Evolutionary conservation across 1,140 invertebrate species (phyloP).

Genomic region (Solenopsis fugax): DNA sequence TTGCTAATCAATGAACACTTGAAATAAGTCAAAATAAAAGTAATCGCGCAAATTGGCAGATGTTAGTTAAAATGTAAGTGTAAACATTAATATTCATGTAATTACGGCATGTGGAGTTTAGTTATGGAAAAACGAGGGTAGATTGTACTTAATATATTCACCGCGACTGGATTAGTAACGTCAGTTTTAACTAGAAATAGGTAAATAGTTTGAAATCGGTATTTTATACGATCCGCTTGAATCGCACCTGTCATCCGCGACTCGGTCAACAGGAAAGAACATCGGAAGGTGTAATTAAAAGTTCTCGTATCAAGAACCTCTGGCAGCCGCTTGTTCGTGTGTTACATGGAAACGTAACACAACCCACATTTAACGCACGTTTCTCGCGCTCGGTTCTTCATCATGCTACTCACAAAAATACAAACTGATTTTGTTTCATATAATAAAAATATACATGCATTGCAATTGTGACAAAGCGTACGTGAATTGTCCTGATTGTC

Average conservation of each 20-base stretch:
- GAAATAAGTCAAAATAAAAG: not conserved
- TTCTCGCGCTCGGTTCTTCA: not conserved
- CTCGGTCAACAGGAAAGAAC: slow-evolving; percentile 59
- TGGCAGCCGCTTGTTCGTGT: slow-evolving; percentile 18
- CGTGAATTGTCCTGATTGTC: not conserved
- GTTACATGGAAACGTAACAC: not conserved
- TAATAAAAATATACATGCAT: not conserved
- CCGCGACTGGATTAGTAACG: slow-evolving; percentile 26
- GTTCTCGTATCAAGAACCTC: slow-evolving; percentile 57
- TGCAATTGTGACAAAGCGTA: not conserved
- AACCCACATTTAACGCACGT: not conserved
- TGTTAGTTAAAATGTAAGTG: slow-evolving; percentile 36
- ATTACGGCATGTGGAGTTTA: slow-evolving; percentile 9
- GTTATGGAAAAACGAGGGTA: slow-evolving; percentile 2
- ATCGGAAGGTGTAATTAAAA: slow-evolving; percentile 58
- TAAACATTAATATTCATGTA: slow-evolving; percentile 52
- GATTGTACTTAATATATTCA: slow-evolving; percentile 56
- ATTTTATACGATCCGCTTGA: slow-evolving; percentile 51
- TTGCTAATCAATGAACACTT: not conserved
- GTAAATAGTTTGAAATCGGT: slow-evolving; percentile 38
- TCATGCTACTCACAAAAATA: not conserved
- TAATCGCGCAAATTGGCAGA: slow-evolving; percentile 28
- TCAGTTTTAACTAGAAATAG: slow-evolving; percentile 55
- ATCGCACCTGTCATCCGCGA: slow-evolving; percentile 53
- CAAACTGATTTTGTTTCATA: not conserved